A percentile compares a stretch with the other conserved stretches of the same genome.
Conservation (phyloP, 2,797 vertebrate species). For the Hirundo rustica region DNA sequence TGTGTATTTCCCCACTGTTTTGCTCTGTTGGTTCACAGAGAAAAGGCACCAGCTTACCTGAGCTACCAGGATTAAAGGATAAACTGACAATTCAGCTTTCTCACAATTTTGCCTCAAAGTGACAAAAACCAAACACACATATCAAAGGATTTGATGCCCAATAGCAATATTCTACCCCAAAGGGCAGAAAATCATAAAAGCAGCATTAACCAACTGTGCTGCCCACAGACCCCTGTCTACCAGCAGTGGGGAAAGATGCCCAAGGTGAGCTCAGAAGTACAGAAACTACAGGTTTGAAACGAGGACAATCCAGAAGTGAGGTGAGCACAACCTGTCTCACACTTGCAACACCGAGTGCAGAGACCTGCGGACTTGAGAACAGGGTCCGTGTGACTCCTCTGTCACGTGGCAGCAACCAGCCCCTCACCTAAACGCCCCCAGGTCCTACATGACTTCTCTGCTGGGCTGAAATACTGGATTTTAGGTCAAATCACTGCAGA, state of each 20-base stretch:
- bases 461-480: background rate
- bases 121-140: background rate
- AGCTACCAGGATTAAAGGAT: background rate
- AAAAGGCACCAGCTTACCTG: background rate
- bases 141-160: background rate
- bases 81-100: background rate
- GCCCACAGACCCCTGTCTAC: background rate
- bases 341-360: rapidly evolving
- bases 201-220: background rate
- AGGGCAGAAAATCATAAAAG: background rate
- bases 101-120: background rate
- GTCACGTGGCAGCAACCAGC: background rate
- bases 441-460: background rate
- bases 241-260: background rate
- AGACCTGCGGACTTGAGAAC: rapidly evolving
- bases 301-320: background rate
- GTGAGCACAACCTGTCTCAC: background rate
- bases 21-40: background rate
- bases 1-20: background rate
- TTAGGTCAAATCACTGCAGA: background rate
- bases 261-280: background rate
- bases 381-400: background rate
- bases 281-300: background rate
- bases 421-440: background rate
- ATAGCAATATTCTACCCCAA: background rate